Conservation (phyloP, 2,888 invertebrate species). For the Scrobipalpa costella region DNA sequence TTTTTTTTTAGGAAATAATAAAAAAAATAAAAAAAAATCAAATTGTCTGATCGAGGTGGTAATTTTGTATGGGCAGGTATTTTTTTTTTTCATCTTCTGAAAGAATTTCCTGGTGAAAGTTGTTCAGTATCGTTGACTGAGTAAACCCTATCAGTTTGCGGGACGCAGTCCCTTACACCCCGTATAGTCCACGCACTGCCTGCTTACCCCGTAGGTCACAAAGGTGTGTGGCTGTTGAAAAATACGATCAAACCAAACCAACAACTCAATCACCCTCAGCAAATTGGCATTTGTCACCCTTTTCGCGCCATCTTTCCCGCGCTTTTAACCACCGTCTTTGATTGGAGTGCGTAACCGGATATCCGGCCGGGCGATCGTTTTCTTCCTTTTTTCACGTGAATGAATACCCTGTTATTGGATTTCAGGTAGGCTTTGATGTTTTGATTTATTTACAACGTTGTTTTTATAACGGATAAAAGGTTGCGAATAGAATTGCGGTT, state of each 20-base stretch:
- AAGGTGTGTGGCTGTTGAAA: no score
- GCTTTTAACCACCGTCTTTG: slow-evolving; percentile 68
- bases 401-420: slow-evolving; percentile 59
- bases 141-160: no score
- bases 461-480: slow-evolving; percentile 28
- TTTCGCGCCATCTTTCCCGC: slow-evolving; percentile 64
- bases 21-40: no score
- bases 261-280: slow-evolving; percentile 60
- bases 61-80: no score
- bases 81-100: no score
- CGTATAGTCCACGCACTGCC: no score
- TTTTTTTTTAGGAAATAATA: no score
- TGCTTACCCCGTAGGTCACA: no score
- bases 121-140: no score
- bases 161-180: no score
- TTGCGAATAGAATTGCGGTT: slow-evolving; percentile 25
- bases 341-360: slow-evolving; percentile 70
- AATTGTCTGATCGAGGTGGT: no score
- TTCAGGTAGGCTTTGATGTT: slow-evolving; percentile 53
- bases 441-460: slow-evolving; percentile 47
- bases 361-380: slow-evolving; percentile 62
- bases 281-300: slow-evolving; percentile 72
- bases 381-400: slow-evolving; percentile 55
- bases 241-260: not conserved
- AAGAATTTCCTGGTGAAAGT: no score